Percentiles rank a stretch among this genome's conserved stretches.
phyloP scores from a whole-genome alignment of 2,888 invertebrate genomes.

The Morpho helenor region DNA sequence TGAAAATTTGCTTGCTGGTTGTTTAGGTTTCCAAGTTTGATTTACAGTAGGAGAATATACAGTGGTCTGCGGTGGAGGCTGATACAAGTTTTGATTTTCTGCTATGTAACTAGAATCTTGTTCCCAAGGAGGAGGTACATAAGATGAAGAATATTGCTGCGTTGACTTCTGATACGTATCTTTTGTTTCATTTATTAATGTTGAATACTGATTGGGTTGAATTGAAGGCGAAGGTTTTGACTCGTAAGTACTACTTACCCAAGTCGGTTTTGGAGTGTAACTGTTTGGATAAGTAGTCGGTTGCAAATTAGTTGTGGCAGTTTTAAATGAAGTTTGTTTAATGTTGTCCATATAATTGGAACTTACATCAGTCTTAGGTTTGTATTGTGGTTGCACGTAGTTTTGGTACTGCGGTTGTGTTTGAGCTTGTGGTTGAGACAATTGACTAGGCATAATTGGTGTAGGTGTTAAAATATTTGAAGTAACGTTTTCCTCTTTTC shows the following conservation, averaged over 20 bases:
- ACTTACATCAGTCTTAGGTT: conserved; percentile 33
- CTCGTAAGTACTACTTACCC: conserved; percentile 43
- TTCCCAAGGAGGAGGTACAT: conserved; percentile 74
- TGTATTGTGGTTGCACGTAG: conserved; percentile 25
- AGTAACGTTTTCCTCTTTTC: conserved; percentile 49
- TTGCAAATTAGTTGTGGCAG: conserved; percentile 38
- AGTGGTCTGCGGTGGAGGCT: conserved; percentile 49
- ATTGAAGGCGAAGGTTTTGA: conserved; percentile 34
- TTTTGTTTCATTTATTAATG: conserved; percentile 42
- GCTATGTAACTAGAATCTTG: conserved; percentile 58
- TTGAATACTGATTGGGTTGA: conserved; percentile 51
- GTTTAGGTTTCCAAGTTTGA: conserved; percentile 52
- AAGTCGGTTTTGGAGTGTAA: conserved; percentile 56
- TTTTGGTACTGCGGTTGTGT: conserved; percentile 25
- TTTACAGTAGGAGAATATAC: conserved; percentile 33
- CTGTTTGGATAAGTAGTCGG: conserved; percentile 39
- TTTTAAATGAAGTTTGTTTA: conserved; percentile 41
- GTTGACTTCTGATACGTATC: conserved; percentile 54
- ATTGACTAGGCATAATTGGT: conserved; percentile 36
- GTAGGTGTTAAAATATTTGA: conserved; percentile 49
- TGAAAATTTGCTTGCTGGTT: conserved; percentile 47
- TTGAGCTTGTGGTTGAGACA: conserved; percentile 31
- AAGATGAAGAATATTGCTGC: conserved; percentile 58
- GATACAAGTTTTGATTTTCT: conserved; percentile 52
- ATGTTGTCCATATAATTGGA: conserved; percentile 47